phyloP scores from a whole-genome alignment of 2,113 vertebrate genomes.

The Chamaea fasciata region DNA sequence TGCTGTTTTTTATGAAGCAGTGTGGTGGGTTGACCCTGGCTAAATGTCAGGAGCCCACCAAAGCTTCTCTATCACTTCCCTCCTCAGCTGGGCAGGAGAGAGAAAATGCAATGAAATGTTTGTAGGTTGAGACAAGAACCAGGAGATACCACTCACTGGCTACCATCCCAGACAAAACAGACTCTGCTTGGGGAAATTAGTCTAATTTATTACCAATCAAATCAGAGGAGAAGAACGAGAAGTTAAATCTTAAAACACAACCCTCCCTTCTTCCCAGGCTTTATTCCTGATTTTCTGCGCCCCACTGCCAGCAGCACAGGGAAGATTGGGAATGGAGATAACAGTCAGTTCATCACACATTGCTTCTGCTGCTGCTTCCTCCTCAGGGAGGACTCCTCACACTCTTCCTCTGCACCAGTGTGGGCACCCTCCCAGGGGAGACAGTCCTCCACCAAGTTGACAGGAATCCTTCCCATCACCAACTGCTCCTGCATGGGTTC shows the following conservation, averaged over 20 bases:
- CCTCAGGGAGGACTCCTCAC: not conserved
- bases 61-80: not conserved
- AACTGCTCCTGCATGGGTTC: not conserved
- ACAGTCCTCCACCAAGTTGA: not conserved
- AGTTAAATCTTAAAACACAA: not conserved
- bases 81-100: not conserved
- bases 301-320: rapidly evolving
- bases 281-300: not conserved
- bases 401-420: not conserved
- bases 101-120: not conserved
- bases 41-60: not conserved
- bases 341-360: not conserved
- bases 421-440: not conserved
- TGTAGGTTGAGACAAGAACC: not conserved
- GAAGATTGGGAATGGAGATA: not conserved
- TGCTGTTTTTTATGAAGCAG: not conserved
- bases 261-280: not conserved
- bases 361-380: not conserved
- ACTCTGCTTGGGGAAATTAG: not conserved
- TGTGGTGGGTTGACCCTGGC: not conserved
- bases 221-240: not conserved
- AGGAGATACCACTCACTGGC: not conserved
- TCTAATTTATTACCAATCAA: not conserved
- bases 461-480: not conserved
- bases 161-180: not conserved